Evolutionary conservation across 2,113 vertebrate species (phyloP).

Genomic region (Orcinus orca): DNA sequence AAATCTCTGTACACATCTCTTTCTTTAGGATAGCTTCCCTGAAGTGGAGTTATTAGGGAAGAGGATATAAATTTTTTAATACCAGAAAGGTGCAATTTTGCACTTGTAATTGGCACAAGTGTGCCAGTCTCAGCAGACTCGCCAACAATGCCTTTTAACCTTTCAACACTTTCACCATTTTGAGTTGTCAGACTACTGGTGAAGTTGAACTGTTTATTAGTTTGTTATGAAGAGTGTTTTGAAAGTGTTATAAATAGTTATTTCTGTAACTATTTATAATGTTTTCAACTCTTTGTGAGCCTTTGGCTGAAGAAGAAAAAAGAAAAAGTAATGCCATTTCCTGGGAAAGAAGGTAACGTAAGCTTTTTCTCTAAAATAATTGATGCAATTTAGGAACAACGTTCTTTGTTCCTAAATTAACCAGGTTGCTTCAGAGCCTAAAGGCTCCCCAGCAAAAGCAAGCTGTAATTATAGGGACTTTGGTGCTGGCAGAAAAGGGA

Average conservation of each 20-base stretch:
- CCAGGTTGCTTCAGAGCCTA: not conserved
- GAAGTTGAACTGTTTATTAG: not conserved
- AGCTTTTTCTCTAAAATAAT: not conserved
- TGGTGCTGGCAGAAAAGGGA: not conserved
- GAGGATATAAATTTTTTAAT: not conserved
- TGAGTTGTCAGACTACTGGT: not conserved
- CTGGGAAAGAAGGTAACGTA: not conserved
- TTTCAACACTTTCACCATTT: not conserved
- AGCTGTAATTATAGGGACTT: not conserved
- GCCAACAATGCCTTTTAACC: not conserved
- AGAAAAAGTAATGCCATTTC: not conserved
- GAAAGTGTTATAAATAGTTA: not conserved
- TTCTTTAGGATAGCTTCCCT: not conserved
- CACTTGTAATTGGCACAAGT: too few species aligned
- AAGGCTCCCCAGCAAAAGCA: not conserved
- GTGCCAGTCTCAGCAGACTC: not conserved
- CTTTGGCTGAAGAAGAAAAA: not conserved
- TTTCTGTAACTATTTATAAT: not conserved
- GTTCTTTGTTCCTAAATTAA: not conserved
- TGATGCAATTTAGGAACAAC: not conserved
- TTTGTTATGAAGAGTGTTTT: not conserved
- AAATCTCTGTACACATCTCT: not conserved
- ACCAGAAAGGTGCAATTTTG: not conserved
- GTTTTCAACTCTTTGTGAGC: not conserved
- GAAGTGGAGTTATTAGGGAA: not conserved